Evolutionary conservation across 2,797 vertebrate species (phyloP), one percentile per base, ranked within the genome.

Genomic region (Aselliscus stoliczkanus): DNA sequence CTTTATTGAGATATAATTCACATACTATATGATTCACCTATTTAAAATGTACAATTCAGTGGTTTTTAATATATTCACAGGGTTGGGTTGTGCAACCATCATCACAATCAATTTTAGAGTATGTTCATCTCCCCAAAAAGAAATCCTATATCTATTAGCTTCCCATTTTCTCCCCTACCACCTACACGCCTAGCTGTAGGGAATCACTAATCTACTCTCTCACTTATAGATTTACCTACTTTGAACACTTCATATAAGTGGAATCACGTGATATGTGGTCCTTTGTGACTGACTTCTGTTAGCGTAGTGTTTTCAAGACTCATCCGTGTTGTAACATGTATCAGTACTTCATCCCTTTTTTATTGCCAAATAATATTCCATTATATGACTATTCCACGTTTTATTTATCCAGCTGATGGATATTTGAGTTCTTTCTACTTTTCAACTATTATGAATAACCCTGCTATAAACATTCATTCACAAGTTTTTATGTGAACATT

Each of bases 1-100:
- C 11, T 93, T 96, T 96, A 81, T 88, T 96, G 90, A 96, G 73
- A 75, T 93, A 65, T 92, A 93, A 91, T 81, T 96, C 69, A 94
- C 31, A 82, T 69, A 82, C 25, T 42, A 70, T 52, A 77, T 92
- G 73, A 95, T 95, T 96, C 47, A 92, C 8, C 60, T 84, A 90
- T 88, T 96, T 93, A 93, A 94, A 90, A 54, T 69, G 34, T 64
- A 94, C 58, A 69, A 79, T 70, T 95, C 44, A 69, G 50, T 88
- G 39, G 29, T 88, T 88, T 95, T 81, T 93, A 92, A 39, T 62
- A 69, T 81, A 90, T 39, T 92, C 82, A 76, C 52, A 70, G 15
- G 56, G 39, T 70, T 81, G 15, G 56, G 39, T 70, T 81, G 13
- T 77, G 34, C 21, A 69, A 83, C n/a, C 56, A 75, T 37, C 20